These are phyloP conservation scores for Aegotheles bennettii DNA, from an alignment of 2,113 vertebrate genomes.

Conservation along the genomic window DNA sequence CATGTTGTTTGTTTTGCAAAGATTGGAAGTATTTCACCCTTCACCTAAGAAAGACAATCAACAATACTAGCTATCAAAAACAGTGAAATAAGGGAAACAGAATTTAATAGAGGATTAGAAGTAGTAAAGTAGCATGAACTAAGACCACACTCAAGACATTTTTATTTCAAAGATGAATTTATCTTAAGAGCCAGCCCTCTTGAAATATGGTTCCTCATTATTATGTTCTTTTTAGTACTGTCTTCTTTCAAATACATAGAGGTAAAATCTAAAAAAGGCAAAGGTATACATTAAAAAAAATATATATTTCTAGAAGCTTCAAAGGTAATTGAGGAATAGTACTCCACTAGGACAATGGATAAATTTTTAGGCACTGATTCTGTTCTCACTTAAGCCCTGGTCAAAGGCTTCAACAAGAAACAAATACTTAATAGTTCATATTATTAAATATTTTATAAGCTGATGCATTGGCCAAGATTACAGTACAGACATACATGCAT, in stretches of 20 bases:
- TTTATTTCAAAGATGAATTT: background rate
- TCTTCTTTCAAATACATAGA: background rate
- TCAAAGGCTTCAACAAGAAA: background rate
- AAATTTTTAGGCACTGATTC: background rate
- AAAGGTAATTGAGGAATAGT: background rate
- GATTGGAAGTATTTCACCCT: background rate
- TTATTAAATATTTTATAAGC: background rate
- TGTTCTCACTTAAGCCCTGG: background rate
- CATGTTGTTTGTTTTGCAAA: background rate
- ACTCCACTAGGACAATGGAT: background rate
- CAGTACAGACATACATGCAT: background rate
- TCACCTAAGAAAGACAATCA: constrained; percentile 25
- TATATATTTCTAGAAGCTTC: background rate
- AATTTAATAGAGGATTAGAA: background rate
- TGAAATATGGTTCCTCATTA: background rate
- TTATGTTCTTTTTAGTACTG: background rate
- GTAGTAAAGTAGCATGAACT: background rate
- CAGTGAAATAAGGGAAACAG: background rate
- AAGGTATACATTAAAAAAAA: background rate
- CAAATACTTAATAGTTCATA: background rate
- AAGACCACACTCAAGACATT: background rate
- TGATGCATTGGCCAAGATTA: background rate
- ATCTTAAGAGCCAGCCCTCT: background rate
- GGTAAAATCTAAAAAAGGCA: background rate
- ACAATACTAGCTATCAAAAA: background rate